Conservation (phyloP, 2,113 vertebrate genomes). For the Gulo gulo region DNA sequence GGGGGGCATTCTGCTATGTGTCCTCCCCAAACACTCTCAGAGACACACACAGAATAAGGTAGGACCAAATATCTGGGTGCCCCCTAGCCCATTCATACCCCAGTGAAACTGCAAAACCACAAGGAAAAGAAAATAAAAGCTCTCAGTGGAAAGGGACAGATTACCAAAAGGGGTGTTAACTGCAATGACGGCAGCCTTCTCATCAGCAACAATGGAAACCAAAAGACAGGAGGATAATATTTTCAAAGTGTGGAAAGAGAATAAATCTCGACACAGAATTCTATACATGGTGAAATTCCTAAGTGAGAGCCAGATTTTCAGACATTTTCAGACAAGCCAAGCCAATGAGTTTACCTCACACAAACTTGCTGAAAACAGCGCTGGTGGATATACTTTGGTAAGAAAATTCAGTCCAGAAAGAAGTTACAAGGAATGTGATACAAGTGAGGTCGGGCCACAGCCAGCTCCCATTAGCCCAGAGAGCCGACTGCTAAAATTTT, state of each 20-base stretch:
- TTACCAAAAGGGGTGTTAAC: not conserved
- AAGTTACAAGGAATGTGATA: not conserved
- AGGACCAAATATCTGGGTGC: not conserved
- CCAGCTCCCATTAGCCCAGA: not conserved
- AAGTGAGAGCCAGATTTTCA: not conserved
- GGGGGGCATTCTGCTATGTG: not conserved
- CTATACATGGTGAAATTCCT: not conserved
- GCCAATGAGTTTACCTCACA: not conserved
- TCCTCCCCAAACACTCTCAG: not conserved
- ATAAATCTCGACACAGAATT: not conserved
- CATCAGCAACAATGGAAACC: not conserved
- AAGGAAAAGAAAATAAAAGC: not conserved
- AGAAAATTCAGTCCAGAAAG: not conserved
- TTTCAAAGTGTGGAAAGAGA: not conserved
- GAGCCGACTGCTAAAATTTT: not conserved
- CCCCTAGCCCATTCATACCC: not conserved
- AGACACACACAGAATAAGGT: not conserved
- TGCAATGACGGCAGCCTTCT: not conserved
- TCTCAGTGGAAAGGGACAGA: not conserved
- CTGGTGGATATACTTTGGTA: not conserved
- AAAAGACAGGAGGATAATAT: not conserved
- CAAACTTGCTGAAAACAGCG: not conserved
- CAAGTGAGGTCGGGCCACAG: not conserved
- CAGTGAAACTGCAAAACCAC: not conserved
- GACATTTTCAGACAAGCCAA: slow-evolving; percentile 7